phyloP scores from a whole-genome alignment of 2,888 invertebrate genomes.

The Gymnocheta viridis region DNA sequence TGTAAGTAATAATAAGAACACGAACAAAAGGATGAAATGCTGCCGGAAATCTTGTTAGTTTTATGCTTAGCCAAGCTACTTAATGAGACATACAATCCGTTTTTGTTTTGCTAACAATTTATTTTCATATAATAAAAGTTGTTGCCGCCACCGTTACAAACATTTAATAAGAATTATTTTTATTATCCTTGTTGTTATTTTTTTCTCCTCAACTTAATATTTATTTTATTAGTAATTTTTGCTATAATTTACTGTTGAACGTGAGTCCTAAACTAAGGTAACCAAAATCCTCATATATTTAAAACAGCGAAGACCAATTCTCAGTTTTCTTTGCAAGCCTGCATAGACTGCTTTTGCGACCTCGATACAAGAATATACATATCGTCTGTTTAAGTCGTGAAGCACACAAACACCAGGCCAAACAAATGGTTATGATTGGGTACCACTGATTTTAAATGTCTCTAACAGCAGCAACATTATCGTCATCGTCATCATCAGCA shows the following conservation, averaged over 20 bases:
- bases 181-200: slow-evolving; percentile 1
- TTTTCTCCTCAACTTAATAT: slow-evolving; percentile 28
- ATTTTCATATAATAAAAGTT: slow-evolving; percentile 59
- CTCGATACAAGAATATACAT: too few relatives aligned
- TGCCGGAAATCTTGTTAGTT: slow-evolving; percentile 66
- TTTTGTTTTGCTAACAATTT: slow-evolving; percentile 37
- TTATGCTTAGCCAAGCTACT: slow-evolving; percentile 64
- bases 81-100: slow-evolving; percentile 69
- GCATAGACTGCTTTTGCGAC: too few relatives aligned
- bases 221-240: slow-evolving; percentile 34
- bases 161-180: background rate
- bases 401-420: too few relatives aligned
- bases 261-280: background rate
- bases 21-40: slow-evolving; percentile 45
- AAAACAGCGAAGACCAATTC: too few relatives aligned
- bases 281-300: too few relatives aligned
- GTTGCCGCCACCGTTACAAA: background rate
- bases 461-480: slow-evolving; percentile 25
- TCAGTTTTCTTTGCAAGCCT: too few relatives aligned
- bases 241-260: slow-evolving; percentile 24
- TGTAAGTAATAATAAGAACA: slow-evolving; percentile 29
- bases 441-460: slow-evolving; percentile 21
- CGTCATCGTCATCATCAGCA: slow-evolving; percentile 39
- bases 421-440: too few relatives aligned
- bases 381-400: too few relatives aligned